These are phyloP conservation scores for Neoascia interrupta DNA, from an alignment of 2,888 invertebrate genomes.

Conservation along the genomic window DNA sequence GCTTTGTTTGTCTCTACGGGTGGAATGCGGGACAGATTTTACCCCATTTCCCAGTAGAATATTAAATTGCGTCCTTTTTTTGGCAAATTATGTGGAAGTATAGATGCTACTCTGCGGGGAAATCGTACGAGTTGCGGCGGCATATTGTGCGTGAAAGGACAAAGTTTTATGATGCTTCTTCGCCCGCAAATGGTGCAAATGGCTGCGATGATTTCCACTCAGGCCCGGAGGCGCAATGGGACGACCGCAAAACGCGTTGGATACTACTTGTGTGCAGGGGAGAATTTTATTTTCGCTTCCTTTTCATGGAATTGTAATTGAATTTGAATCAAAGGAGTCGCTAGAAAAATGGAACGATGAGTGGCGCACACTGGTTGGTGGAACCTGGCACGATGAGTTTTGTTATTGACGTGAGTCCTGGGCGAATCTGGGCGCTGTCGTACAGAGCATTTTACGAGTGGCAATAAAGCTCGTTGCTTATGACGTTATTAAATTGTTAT, in stretches of 20 bases:
- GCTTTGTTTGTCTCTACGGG: no score
- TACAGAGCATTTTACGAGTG: no score
- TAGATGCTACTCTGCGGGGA: background rate
- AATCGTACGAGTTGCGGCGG: conserved; percentile 46
- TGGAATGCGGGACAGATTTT: no score
- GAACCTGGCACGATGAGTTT: no score
- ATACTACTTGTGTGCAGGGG: conserved; percentile 2
- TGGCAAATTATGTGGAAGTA: background rate
- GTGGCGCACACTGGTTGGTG: no score
- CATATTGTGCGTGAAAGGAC: conserved; percentile 61
- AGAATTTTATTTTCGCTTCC: conserved; percentile 42
- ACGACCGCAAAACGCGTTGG: background rate
- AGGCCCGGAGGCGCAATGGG: conserved; percentile 21
- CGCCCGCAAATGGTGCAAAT: conserved; percentile 65
- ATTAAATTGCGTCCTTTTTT: conserved; percentile 58
- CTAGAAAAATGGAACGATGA: no score
- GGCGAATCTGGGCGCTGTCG: no score
- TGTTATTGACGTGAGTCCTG: no score
- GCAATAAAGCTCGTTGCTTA: no score
- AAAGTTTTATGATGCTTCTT: conserved; percentile 66
- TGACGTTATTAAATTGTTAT: no score
- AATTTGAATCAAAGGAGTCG: conserved; percentile 60
- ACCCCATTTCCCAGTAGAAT: conserved; percentile 24
- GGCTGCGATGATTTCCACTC: conserved; percentile 66
- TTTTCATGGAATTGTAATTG: conserved; percentile 57